phyloP scores from a whole-genome alignment of 2,797 vertebrate genomes.

The Periparus ater region DNA sequence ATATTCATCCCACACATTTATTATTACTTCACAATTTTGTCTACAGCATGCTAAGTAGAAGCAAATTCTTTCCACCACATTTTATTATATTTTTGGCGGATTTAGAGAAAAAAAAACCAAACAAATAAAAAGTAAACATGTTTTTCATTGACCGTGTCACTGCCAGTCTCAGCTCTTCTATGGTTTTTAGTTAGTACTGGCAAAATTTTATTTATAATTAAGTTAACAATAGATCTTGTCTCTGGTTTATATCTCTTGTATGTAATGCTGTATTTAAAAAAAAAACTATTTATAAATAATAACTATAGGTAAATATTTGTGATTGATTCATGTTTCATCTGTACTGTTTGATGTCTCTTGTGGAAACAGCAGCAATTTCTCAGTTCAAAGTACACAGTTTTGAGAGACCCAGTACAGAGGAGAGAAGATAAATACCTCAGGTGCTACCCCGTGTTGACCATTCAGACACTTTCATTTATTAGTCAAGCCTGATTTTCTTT shows the following conservation, averaged over 20 bases:
- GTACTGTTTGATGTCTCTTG: neutral
- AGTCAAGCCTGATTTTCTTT: neutral
- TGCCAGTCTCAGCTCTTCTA: neutral
- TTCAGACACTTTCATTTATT: neutral
- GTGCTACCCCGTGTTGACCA: accelerated
- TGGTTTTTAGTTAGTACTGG: neutral
- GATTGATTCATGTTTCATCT: neutral
- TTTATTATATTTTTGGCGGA: neutral
- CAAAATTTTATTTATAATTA: neutral
- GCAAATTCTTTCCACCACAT: neutral
- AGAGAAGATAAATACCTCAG: neutral
- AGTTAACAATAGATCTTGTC: neutral
- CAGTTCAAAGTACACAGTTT: neutral
- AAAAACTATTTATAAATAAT: neutral
- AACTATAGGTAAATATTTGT: neutral
- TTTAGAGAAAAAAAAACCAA: neutral
- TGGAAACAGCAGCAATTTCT: neutral
- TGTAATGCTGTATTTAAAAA: neutral
- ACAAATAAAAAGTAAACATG: neutral
- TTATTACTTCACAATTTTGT: neutral
- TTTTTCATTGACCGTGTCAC: neutral
- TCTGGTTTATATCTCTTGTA: neutral
- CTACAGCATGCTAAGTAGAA: neutral
- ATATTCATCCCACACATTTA: neutral
- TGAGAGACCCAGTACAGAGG: neutral